Evolutionary conservation across 2,797 vertebrate species (phyloP).

Genomic region (Chaetophractus vellerosus): DNA sequence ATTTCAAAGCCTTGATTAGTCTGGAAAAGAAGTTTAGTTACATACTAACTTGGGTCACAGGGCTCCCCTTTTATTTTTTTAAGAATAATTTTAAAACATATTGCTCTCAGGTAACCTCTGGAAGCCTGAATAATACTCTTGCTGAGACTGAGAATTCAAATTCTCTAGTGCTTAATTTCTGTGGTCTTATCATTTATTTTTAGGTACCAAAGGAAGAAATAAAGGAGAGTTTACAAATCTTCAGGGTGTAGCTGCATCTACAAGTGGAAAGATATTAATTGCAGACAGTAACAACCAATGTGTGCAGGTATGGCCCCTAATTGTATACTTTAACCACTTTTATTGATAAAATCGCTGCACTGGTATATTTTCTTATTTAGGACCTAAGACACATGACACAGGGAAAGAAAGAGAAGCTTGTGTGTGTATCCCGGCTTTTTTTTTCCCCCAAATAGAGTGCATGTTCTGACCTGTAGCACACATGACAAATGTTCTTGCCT

Average conservation of each 20-base stretch:
- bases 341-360: background rate
- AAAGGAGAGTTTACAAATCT: slow-evolving; percentile 99
- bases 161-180: slow-evolving; percentile 75
- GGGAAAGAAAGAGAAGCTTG: background rate
- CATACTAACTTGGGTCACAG: background rate
- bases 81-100: slow-evolving; percentile 32
- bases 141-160: slow-evolving; percentile 48
- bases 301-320: slow-evolving; percentile 93
- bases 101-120: background rate
- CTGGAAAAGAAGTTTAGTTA: slow-evolving; percentile 7
- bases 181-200: slow-evolving; percentile 80
- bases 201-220: slow-evolving; percentile 99
- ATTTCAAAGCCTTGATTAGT: slow-evolving; percentile 40
- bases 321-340: background rate
- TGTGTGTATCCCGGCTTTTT: background rate
- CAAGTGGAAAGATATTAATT: slow-evolving; percentile 96
- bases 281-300: slow-evolving; percentile 99
- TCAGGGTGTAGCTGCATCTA: slow-evolving; percentile 97
- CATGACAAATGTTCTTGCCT: background rate
- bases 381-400: background rate
- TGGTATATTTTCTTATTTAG: background rate
- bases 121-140: slow-evolving; percentile 28
- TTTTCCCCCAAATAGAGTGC: background rate
- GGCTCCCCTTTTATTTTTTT: background rate
- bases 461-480: background rate